phyloP scores from a whole-genome alignment of 2,113 vertebrate species.

The Eudyptes chrysolophus region DNA sequence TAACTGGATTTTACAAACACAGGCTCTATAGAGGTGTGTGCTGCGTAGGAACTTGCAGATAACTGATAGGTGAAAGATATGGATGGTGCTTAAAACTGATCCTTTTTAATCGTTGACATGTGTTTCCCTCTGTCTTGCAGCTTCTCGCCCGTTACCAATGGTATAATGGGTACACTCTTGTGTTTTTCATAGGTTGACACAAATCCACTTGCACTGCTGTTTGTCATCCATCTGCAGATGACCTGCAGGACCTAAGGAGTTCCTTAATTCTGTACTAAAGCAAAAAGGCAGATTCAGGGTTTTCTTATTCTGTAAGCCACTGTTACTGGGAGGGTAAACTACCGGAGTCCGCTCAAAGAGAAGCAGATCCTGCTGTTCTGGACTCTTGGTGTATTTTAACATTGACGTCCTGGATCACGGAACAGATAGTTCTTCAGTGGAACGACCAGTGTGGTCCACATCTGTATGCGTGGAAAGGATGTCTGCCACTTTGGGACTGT shows the following conservation, averaged over 20 bases:
- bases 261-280: background rate
- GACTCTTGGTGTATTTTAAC: background rate
- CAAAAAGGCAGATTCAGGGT: background rate
- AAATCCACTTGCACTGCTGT: background rate
- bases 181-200: background rate
- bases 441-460: background rate
- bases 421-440: background rate
- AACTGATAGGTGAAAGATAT: background rate
- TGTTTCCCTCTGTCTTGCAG: background rate
- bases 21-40: background rate
- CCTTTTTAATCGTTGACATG: background rate
- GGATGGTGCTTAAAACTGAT: background rate
- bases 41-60: background rate
- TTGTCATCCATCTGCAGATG: background rate
- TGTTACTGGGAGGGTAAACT: background rate
- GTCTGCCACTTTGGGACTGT: background rate
- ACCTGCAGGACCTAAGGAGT: background rate
- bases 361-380: background rate
- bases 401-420: accelerated
- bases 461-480: background rate
- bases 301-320: background rate
- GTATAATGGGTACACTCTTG: background rate
- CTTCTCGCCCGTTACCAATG: background rate
- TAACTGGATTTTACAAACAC: background rate
- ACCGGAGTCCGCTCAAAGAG: accelerated